Conservation (phyloP, 2,113 vertebrate genomes). For the Pleuronectes platessa region DNA sequence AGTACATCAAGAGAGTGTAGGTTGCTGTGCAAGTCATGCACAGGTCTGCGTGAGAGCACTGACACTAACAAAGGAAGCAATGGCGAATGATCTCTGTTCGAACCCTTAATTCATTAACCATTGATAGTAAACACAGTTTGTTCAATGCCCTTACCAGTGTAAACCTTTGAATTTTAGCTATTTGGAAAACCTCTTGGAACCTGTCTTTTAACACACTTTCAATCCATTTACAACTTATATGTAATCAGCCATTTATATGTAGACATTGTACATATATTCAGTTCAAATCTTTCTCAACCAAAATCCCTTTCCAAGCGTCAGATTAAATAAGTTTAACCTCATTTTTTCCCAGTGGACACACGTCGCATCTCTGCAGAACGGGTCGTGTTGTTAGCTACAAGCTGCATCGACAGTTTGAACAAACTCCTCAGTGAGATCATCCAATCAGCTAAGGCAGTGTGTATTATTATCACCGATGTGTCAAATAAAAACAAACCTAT, state of each 20-base stretch:
- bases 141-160: conserved; percentile 46
- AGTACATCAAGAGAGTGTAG: conserved; percentile 47
- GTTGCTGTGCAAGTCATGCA: conserved; percentile 47
- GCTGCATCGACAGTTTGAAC: conserved; percentile 60
- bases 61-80: conserved; percentile 39
- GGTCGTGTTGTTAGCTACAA: conserved; percentile 56
- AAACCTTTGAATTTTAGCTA: conserved; percentile 40
- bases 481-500: conserved; percentile 62
- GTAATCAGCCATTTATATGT: conserved; percentile 16
- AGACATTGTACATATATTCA: conserved; percentile 29
- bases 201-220: conserved; percentile 16
- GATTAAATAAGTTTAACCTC: conserved; percentile 25
- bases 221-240: conserved; percentile 15
- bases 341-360: conserved; percentile 18
- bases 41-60: conserved; percentile 28
- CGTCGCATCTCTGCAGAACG: conserved; percentile 24
- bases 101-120: conserved; percentile 51
- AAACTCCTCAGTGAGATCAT: conserved; percentile 73
- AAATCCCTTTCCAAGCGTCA: conserved; percentile 22
- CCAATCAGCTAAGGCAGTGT: conserved; percentile 88
- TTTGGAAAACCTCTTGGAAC: conserved; percentile 27
- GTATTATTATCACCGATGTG: conserved; percentile 72
- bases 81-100: conserved; percentile 26
- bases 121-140: conserved; percentile 54
- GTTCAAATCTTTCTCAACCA: background rate